These are phyloP conservation scores for Ephestia elutella DNA, from an alignment of 1,140 invertebrate genomes.

Conservation along the genomic window DNA sequence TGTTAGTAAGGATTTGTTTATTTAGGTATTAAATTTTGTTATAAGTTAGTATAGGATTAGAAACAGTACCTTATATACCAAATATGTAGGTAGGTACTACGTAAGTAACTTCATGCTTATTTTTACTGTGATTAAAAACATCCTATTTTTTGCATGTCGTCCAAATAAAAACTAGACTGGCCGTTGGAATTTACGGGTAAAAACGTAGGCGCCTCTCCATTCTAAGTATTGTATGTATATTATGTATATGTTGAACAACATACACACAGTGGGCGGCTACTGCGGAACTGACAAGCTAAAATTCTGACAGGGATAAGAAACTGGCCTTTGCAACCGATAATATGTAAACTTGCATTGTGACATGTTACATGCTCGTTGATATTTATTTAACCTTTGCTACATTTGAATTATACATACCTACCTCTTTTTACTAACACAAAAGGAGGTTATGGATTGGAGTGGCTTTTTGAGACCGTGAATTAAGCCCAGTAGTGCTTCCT, in stretches of 20 bases:
- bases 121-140: too few relatives aligned
- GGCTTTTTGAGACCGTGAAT: too few relatives aligned
- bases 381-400: neutral
- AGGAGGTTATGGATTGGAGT: too few relatives aligned
- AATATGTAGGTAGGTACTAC: too few relatives aligned
- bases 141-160: slow-evolving; percentile 3
- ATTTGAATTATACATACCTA: too few relatives aligned
- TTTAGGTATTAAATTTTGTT: too few relatives aligned
- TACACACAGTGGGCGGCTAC: neutral
- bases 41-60: too few relatives aligned
- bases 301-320: neutral
- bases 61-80: too few relatives aligned
- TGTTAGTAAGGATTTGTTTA: too few relatives aligned
- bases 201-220: slow-evolving; percentile 29
- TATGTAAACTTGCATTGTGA: neutral
- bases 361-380: neutral
- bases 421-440: too few relatives aligned
- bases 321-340: neutral
- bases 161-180: slow-evolving; percentile 26
- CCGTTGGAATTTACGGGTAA: slow-evolving; percentile 36
- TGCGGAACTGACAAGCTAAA: slow-evolving; percentile 22
- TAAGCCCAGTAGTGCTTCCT: too few relatives aligned
- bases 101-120: too few relatives aligned
- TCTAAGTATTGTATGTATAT: neutral
- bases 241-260: neutral